Base-by-base conservation (phyloP, 2,797 vertebrate species). In the Passerculus sandwichensis region DNA sequence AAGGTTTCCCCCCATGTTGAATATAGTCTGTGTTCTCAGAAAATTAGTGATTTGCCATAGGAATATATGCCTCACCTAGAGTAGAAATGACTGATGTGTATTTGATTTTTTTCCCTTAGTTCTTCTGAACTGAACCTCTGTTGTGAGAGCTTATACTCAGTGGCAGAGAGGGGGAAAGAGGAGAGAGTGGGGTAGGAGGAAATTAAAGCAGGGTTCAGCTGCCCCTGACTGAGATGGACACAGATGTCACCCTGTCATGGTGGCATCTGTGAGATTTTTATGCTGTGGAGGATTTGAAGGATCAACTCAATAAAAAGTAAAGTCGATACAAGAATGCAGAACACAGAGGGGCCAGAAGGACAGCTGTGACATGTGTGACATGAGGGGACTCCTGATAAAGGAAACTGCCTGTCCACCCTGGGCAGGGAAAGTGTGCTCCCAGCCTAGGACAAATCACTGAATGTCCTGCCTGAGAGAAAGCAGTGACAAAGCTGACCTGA, bases 221-320 rank as follows among this genome's bases (percentile, higher is more conserved):
- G 88, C 66, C 44, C 81, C 47, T 62, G 78, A 13, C 70, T 61
- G 44, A 72, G 66, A 59, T 20, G 84, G 66, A 72, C 64, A 23
- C 12, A 82, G 38, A 53, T 2, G 8, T 86, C 83, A 93, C 13
- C 15, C 65, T 66, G 53, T 44, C 47, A 15, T 5, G 25, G 85
- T 83, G 73, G 27, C 73, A 92, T 89, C 91, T 93, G 91, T 61
- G 83, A 30, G 54, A 40, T 84, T 86, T 89, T 86, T 88, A 13
- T 14, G 32, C 56, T 62, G 69, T 74, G 65, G 56, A 77, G 75
- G 78, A 89, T 74, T 93, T 92, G 66, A 80, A 77, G 61, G 77
- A 80, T 88, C 72, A 91, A 10, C 27, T 50, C 74, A 87, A 71
- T 15, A 80, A 77, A 91, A 95, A 74, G 57, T 45, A 75, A 61